These are phyloP conservation scores for Ciconia stormi DNA, from an alignment of 2,113 vertebrate genomes.

Conservation along the genomic window DNA sequence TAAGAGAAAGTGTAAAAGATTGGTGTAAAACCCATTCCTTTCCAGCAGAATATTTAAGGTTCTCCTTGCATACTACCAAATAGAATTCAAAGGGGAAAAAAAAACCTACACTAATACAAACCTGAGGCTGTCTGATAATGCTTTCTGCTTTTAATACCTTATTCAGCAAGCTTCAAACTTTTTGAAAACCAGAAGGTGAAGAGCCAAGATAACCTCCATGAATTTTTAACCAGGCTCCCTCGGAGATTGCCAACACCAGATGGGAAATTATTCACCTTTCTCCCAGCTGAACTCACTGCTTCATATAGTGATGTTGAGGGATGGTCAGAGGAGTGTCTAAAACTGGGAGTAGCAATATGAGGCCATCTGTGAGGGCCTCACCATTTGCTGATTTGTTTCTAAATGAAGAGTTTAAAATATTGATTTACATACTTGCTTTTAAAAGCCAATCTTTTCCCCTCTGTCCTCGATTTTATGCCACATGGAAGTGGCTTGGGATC, in stretches of 20 bases:
- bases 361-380: neutral
- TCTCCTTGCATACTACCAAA: neutral
- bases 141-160: neutral
- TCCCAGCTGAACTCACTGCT: neutral
- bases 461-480: neutral
- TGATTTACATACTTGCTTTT: neutral
- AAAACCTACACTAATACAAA: neutral
- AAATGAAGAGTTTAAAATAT: neutral
- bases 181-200: neutral
- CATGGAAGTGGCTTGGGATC: neutral
- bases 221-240: neutral
- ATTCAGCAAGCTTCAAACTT: neutral
- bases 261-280: neutral
- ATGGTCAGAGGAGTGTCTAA: neutral
- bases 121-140: neutral
- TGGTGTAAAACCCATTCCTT: neutral
- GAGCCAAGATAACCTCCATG: neutral
- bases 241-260: neutral
- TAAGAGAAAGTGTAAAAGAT: neutral
- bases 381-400: neutral
- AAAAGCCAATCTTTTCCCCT: neutral
- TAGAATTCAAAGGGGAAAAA: neutral
- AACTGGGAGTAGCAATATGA: neutral
- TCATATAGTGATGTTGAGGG: neutral
- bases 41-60: neutral